Evolutionary conservation across 2,113 vertebrate species (phyloP).

Genomic region (Mirounga angustirostris): DNA sequence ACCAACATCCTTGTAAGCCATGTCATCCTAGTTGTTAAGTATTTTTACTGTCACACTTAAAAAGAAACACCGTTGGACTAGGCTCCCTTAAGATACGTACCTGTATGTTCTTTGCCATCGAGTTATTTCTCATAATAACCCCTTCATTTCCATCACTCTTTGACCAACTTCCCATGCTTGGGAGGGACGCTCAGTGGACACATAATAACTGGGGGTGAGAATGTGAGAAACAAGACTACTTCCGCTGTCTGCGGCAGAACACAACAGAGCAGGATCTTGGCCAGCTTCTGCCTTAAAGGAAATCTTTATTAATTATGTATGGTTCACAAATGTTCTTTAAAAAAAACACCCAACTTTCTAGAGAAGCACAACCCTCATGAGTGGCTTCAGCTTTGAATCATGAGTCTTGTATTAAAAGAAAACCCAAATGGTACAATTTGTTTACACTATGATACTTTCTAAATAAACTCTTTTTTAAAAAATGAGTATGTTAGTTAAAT

Average conservation of each 20-base stretch:
- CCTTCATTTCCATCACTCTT: neutral
- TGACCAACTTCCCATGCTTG: neutral
- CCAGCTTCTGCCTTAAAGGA: slow-evolving; percentile 84
- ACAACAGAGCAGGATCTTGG: neutral
- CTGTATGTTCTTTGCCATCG: neutral
- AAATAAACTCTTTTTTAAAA: slow-evolving; percentile 88
- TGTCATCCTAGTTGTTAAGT: neutral
- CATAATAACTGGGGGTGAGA: neutral
- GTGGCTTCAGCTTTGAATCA: slow-evolving; percentile 66
- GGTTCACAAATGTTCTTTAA: slow-evolving; percentile 74
- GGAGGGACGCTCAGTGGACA: neutral
- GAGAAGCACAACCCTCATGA: slow-evolving; percentile 84
- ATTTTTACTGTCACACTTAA: neutral
- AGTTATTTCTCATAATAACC: neutral
- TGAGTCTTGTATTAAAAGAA: slow-evolving; percentile 86
- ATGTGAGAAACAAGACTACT: neutral
- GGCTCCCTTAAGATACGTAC: neutral
- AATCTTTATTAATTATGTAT: slow-evolving; percentile 84
- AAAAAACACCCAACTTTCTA: slow-evolving; percentile 70
- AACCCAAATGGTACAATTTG: slow-evolving; percentile 89
- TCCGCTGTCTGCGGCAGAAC: neutral
- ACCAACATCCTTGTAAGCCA: neutral
- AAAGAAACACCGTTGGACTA: neutral
- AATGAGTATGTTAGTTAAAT: neutral
- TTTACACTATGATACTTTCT: slow-evolving; percentile 89